Evolutionary conservation across 1,140 invertebrate genomes (phyloP).

Genomic region (Drosophila mojavensis): DNA sequence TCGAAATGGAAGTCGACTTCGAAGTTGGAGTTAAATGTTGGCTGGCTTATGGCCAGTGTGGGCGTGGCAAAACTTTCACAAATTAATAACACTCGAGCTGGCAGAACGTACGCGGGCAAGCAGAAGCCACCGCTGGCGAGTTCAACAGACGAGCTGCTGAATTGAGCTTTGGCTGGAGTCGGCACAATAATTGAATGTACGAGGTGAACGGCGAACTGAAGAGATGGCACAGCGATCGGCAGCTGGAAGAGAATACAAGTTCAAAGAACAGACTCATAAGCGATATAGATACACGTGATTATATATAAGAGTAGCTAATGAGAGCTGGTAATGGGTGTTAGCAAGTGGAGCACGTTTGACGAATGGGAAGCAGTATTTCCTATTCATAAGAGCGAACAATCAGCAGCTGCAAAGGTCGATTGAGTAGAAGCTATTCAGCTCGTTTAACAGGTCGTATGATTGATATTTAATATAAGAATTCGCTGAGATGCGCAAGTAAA

Average conservation of each 20-base stretch:
- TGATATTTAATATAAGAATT: background rate
- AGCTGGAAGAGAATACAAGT: constrained; percentile 58
- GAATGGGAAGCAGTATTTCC: no score
- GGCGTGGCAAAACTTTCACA: constrained; percentile 79
- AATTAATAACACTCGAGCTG: constrained; percentile 71
- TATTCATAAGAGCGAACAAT: background rate
- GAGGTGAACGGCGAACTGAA: constrained; percentile 37
- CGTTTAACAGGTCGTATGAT: constrained; percentile 24
- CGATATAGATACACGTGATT: constrained; percentile 32
- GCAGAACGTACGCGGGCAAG: constrained; percentile 19
- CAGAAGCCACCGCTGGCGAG: constrained; percentile 37
- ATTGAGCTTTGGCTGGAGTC: constrained; percentile 37
- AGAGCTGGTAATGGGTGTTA: no score
- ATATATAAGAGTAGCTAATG: constrained; percentile 2
- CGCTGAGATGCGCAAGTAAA: no score
- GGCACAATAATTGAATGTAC: constrained; percentile 79
- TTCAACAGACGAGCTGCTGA: constrained; percentile 59
- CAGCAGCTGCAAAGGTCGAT: constrained; percentile 28
- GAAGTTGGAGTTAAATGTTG: background rate
- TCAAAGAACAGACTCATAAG: constrained; percentile 63
- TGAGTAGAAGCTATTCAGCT: constrained; percentile 15
- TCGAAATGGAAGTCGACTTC: background rate
- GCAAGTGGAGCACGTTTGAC: no score
- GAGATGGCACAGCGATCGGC: constrained; percentile 35
- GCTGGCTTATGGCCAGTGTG: constrained; percentile 13